These are phyloP conservation scores for Todiramphus chloris DNA, from an alignment of 2,113 vertebrate genomes.

Conservation along the genomic window DNA sequence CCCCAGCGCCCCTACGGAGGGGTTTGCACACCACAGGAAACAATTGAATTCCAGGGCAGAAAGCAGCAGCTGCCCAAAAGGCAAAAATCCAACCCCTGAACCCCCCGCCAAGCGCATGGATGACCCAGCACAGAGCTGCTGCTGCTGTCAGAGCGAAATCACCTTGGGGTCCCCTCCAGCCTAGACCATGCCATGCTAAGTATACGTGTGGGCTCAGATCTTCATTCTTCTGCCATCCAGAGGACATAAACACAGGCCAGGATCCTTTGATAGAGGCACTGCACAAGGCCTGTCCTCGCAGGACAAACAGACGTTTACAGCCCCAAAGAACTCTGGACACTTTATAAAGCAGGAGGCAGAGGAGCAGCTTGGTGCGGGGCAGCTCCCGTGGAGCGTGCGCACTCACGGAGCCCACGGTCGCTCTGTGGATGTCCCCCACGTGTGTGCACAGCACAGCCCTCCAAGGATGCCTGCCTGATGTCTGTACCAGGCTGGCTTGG, in stretches of 20 bases:
- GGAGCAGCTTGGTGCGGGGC: rapidly evolving
- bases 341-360: background rate
- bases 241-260: background rate
- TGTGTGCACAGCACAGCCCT: background rate
- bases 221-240: background rate
- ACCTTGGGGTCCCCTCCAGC: background rate
- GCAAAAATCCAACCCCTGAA: background rate
- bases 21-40: background rate
- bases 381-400: background rate
- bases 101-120: background rate
- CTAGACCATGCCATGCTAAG: rapidly evolving
- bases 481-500: background rate
- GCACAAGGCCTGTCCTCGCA: background rate
- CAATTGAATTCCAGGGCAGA: background rate
- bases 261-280: background rate
- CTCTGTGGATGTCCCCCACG: background rate
- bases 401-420: background rate
- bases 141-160: background rate
- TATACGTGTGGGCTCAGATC: rapidly evolving
- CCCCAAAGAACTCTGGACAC: background rate
- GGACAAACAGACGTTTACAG: background rate
- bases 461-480: background rate
- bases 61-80: background rate
- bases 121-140: background rate
- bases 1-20: rapidly evolving